These are phyloP conservation scores for Scylla paramamosain DNA, from an alignment of 1,140 invertebrate species.

Conservation along the genomic window DNA sequence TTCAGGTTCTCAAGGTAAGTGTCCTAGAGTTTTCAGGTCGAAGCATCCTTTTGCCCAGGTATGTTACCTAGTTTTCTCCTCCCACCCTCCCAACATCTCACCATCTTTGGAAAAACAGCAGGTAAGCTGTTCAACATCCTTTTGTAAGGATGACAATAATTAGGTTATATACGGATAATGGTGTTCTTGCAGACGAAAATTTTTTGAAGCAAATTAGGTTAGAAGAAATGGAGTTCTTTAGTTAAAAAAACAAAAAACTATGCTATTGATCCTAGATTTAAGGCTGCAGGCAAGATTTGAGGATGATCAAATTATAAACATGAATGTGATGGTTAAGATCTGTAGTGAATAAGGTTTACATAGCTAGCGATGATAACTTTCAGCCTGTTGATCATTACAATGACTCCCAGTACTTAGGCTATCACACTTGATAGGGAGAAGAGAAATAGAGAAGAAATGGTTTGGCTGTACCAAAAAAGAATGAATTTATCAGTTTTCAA, in stretches of 20 bases:
- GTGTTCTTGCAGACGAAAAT: neutral
- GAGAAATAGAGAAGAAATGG: neutral
- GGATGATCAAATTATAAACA: neutral
- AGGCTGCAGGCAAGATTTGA: neutral
- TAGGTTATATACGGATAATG: neutral
- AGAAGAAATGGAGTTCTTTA: neutral
- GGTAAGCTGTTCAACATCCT: neutral
- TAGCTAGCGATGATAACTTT: neutral
- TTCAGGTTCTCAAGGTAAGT: slow-evolving; percentile 73
- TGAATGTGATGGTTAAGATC: neutral
- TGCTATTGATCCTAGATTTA: neutral
- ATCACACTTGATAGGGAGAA: neutral
- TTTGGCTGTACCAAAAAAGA: too few species aligned
- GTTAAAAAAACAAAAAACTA: neutral
- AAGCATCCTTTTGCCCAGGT: neutral
- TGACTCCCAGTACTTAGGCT: neutral
- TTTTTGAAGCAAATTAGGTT: neutral
- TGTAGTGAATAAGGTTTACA: neutral
- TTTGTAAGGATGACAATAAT: neutral
- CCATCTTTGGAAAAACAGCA: slow-evolving; percentile 9
- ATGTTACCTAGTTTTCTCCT: slow-evolving; percentile 36
- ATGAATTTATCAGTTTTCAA: too few species aligned
- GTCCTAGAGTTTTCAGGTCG: slow-evolving; percentile 67
- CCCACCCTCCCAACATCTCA: neutral
- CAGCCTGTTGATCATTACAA: neutral